A percentile compares a stretch with the other conserved stretches of the same genome.
phyloP scores from a whole-genome alignment of 2,797 vertebrate species.

The Acestrorhynchus altus region DNA sequence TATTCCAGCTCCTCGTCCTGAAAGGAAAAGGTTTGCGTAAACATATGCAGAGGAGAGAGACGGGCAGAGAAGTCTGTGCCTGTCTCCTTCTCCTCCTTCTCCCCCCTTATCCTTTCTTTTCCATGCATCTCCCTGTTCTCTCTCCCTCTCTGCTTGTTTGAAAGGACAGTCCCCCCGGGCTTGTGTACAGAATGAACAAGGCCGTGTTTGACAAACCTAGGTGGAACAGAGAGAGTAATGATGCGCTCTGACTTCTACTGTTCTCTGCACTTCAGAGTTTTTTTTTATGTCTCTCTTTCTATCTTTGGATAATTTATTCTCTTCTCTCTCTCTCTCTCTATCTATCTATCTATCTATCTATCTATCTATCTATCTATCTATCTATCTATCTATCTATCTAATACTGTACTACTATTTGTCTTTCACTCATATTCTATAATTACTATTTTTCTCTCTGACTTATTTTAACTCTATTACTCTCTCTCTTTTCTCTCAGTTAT shows the following conservation, averaged over 20 bases:
- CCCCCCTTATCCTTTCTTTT: conserved; percentile 63
- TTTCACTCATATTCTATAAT: neutral
- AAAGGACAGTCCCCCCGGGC: conserved; percentile 83
- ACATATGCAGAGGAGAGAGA: conserved; percentile 75
- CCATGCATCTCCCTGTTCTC: conserved; percentile 56
- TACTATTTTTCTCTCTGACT: neutral
- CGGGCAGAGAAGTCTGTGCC: conserved; percentile 74
- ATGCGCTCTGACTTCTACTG: conserved; percentile 59
- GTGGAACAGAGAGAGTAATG: conserved; percentile 88
- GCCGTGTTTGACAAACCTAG: conserved; percentile 91
- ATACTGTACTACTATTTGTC: neutral
- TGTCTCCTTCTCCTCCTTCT: conserved; percentile 63
- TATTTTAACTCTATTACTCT: neutral
- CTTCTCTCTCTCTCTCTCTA: neutral
- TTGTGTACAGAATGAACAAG: conserved; percentile 84
- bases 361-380: too few species aligned
- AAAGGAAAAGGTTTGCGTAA: conserved; percentile 75
- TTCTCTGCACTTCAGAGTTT: neutral
- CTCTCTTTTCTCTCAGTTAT: conserved; percentile 40
- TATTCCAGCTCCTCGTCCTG: conserved; percentile 76
- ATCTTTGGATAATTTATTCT: neutral
- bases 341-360: too few species aligned
- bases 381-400: neutral
- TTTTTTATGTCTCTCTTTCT: neutral
- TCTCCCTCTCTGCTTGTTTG: conserved; percentile 59